These are phyloP conservation scores for Pangasius sanitwongsei DNA, from an alignment of 2,797 vertebrate species.

Conservation along the genomic window DNA sequence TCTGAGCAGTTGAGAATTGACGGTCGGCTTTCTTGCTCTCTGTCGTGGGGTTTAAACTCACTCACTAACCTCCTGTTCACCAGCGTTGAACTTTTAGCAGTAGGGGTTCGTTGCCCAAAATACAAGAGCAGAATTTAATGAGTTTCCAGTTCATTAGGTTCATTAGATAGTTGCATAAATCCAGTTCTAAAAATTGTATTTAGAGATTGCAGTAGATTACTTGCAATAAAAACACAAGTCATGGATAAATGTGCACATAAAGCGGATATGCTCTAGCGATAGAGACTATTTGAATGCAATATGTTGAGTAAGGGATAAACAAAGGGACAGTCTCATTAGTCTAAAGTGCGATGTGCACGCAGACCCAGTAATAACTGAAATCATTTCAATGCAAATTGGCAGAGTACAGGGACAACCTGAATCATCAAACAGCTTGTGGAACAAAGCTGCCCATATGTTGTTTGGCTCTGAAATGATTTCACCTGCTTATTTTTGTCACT, in stretches of 20 bases:
- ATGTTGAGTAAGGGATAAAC: conserved; percentile 10
- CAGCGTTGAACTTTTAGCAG: neutral
- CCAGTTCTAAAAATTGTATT: neutral
- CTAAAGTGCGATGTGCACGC: neutral
- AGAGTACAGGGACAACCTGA: conserved; percentile 14
- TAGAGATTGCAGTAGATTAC: neutral
- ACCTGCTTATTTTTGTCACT: conserved; percentile 31
- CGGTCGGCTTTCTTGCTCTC: neutral
- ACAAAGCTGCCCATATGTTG: conserved; percentile 28
- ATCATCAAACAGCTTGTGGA: conserved; percentile 35
- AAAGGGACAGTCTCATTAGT: conserved; percentile 20
- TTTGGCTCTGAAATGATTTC: conserved; percentile 22
- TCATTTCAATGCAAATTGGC: conserved; percentile 32
- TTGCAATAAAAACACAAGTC: neutral
- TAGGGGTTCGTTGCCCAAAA: neutral
- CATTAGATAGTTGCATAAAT: conserved; percentile 14
- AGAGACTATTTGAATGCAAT: neutral
- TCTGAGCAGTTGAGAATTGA: neutral
- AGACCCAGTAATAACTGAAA: conserved; percentile 1
- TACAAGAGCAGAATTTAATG: conserved; percentile 10
- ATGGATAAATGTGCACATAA: neutral
- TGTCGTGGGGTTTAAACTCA: neutral
- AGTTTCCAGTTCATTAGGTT: conserved; percentile 2
- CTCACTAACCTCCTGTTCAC: neutral
- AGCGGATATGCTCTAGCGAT: no score